phyloP scores from a whole-genome alignment of 2,797 vertebrate genomes.

The Pristis pectinata region DNA sequence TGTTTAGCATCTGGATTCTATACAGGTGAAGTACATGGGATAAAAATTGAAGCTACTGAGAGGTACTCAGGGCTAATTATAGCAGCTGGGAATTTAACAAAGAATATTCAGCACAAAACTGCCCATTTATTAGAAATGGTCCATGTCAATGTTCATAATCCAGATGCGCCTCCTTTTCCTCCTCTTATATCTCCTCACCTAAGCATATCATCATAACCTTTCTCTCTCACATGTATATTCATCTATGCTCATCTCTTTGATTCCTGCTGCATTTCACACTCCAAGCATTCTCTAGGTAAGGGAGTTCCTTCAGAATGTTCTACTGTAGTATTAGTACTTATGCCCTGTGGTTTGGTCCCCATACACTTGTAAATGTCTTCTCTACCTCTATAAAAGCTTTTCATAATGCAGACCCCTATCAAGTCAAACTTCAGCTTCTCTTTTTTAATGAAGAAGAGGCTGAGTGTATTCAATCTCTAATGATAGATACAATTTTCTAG shows the following conservation, averaged over 20 bases:
- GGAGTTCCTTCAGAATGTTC: background rate
- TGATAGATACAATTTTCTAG: background rate
- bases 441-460: background rate
- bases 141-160: background rate
- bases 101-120: background rate
- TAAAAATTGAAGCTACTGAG: background rate
- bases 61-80: background rate
- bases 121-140: too few species aligned
- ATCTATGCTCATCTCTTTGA: background rate
- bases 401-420: background rate
- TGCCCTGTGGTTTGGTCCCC: background rate
- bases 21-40: background rate
- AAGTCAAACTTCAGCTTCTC: background rate
- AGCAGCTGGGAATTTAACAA: background rate
- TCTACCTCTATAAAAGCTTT: background rate
- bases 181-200: too few species aligned
- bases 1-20: background rate
- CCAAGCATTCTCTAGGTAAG: background rate
- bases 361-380: background rate
- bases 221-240: background rate
- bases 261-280: background rate
- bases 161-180: background rate
- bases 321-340: background rate
- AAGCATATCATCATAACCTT: background rate
- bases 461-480: background rate